Evolutionary conservation across 2,113 vertebrate species (phyloP).

Genomic region (Catharus fuscescens): DNA sequence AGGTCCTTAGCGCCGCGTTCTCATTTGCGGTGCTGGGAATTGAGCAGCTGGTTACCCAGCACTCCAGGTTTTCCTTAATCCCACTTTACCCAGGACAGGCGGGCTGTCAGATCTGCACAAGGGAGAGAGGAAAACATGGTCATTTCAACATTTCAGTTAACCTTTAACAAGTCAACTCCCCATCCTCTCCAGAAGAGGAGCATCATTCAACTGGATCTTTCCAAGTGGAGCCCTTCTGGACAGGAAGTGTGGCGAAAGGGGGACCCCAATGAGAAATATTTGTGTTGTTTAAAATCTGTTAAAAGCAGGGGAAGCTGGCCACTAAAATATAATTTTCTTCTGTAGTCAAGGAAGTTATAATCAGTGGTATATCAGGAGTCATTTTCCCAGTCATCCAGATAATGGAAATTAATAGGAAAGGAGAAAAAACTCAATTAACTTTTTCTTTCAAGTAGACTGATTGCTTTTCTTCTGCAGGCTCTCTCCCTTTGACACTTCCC

Average conservation of each 20-base stretch:
- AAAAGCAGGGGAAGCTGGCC: slow-evolving; percentile 36
- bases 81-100: slow-evolving; percentile 87
- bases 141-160: slow-evolving; percentile 69
- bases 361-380: background rate
- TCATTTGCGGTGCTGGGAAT: slow-evolving; percentile 73
- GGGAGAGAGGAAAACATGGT: slow-evolving; percentile 28
- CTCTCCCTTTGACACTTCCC: background rate
- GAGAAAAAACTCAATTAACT: background rate
- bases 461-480: background rate
- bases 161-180: slow-evolving; percentile 57
- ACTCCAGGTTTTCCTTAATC: slow-evolving; percentile 67
- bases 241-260: background rate
- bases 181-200: background rate
- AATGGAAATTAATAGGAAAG: background rate
- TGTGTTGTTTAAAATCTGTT: slow-evolving; percentile 30
- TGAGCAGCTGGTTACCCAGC: slow-evolving; percentile 69
- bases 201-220: slow-evolving; percentile 23
- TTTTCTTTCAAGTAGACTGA: background rate
- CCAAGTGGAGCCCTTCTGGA: slow-evolving; percentile 35
- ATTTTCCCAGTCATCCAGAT: background rate
- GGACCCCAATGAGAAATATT: background rate
- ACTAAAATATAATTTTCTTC: background rate
- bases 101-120: slow-evolving; percentile 83
- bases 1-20: background rate
- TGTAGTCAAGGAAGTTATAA: background rate